phyloP scores from a whole-genome alignment of 2,888 invertebrate species.

The Noctua pronuba region DNA sequence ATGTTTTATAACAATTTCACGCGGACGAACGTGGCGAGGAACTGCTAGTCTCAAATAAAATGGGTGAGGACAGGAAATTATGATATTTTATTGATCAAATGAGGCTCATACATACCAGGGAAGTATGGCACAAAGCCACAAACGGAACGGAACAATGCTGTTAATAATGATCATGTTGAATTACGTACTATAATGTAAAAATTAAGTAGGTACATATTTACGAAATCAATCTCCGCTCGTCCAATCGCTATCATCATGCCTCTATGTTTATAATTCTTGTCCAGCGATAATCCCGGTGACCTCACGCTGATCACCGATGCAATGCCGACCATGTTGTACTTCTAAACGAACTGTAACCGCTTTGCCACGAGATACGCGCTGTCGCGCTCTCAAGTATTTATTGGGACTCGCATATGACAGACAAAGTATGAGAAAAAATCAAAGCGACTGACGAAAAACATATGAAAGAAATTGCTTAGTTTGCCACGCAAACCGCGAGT shows the following conservation, averaged over 20 bases:
- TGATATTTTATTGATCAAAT: background rate
- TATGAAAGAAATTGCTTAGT: background rate
- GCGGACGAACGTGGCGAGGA: too few relatives aligned
- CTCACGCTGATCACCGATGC: slow-evolving; percentile 62
- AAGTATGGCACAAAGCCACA: background rate
- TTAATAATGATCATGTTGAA: background rate
- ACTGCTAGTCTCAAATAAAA: background rate
- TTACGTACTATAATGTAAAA: background rate
- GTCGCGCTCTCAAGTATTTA: background rate
- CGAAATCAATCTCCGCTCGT: slow-evolving; percentile 24
- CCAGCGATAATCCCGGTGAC: slow-evolving; percentile 71
- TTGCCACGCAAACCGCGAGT: background rate
- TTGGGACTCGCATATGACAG: background rate
- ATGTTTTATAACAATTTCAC: too few relatives aligned
- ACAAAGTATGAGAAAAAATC: too few relatives aligned
- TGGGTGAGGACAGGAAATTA: background rate
- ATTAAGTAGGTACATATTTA: background rate
- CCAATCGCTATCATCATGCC: slow-evolving; percentile 33
- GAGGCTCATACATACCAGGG: background rate
- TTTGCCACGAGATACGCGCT: background rate
- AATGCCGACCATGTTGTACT: slow-evolving; percentile 43
- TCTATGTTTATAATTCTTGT: slow-evolving; percentile 37
- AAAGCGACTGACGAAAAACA: background rate
- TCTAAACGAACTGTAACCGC: background rate
- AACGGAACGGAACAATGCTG: background rate